A percentile compares a stretch with the other conserved stretches of the same genome.
Conservation (phyloP, 2,888 invertebrate genomes). For the Malachius bipustulatus region DNA sequence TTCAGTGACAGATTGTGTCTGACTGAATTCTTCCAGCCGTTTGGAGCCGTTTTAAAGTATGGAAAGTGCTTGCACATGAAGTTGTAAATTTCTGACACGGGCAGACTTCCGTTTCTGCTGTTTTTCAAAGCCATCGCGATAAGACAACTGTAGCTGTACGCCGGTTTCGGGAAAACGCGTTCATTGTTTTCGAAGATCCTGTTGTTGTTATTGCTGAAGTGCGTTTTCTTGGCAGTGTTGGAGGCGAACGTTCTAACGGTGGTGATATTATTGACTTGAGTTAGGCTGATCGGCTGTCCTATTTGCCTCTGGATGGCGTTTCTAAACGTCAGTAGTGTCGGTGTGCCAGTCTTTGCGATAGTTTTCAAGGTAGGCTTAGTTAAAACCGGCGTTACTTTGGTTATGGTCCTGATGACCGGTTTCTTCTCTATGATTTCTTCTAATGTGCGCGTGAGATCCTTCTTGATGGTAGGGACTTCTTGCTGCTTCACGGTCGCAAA, state of each 20-base stretch:
- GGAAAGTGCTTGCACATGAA: slow-evolving; percentile 99
- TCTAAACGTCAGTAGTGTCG: slow-evolving; percentile 26
- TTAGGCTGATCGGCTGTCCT: slow-evolving; percentile 26
- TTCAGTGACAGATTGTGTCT: slow-evolving; percentile 94
- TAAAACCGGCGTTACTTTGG: slow-evolving; percentile 32
- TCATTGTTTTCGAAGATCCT: slow-evolving; percentile 37
- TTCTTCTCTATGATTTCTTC: slow-evolving; percentile 30
- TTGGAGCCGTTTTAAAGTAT: slow-evolving; percentile 95
- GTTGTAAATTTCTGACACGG: slow-evolving; percentile 96
- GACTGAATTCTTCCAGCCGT: slow-evolving; percentile 98
- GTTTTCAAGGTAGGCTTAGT: slow-evolving; percentile 31
- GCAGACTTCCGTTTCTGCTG: slow-evolving; percentile 84
- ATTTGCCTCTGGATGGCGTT: slow-evolving; percentile 25
- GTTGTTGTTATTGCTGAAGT: slow-evolving; percentile 18
- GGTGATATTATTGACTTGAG: slow-evolving; percentile 24
- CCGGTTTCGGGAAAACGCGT: slow-evolving; percentile 82
- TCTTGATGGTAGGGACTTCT: slow-evolving; percentile 46
- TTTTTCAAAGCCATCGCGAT: slow-evolving; percentile 98
- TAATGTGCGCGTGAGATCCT: slow-evolving; percentile 51
- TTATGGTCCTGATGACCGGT: slow-evolving; percentile 29
- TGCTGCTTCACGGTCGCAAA: slow-evolving; percentile 42
- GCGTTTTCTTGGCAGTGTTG: slow-evolving; percentile 15
- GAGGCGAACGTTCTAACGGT: slow-evolving; percentile 24
- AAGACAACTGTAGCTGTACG: slow-evolving; percentile 94
- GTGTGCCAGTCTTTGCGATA: slow-evolving; percentile 22